A percentile compares a stretch with the other conserved stretches of the same genome.
These are phyloP conservation scores for Diaperis boleti DNA, from an alignment of 2,888 invertebrate genomes.

Conservation along the genomic window DNA sequence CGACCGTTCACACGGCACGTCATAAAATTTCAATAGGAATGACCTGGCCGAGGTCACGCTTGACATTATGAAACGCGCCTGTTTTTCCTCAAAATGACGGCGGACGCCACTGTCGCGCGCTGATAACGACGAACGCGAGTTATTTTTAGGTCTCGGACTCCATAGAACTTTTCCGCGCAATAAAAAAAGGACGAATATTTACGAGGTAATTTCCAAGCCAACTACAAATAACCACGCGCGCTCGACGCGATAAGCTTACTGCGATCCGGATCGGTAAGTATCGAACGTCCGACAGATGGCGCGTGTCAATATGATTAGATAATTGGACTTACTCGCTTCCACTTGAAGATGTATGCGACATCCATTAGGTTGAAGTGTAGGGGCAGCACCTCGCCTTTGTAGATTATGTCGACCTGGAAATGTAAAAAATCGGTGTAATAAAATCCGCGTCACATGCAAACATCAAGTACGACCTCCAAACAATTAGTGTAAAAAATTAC, in stretches of 20 bases:
- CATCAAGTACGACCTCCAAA: too few relatives aligned
- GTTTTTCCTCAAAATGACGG: background rate
- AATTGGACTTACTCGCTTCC: slow-evolving; percentile 77
- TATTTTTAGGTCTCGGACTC: slow-evolving; percentile 14
- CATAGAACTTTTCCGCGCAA: slow-evolving; percentile 15
- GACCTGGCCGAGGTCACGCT: slow-evolving; percentile 6
- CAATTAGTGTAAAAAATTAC: too few relatives aligned
- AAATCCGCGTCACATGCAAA: too few relatives aligned
- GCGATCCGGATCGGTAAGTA: slow-evolving; percentile 4
- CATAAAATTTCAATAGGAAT: slow-evolving; percentile 5
- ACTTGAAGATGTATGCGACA: slow-evolving; percentile 84
- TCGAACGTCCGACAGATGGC: slow-evolving; percentile 7
- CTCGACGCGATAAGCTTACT: background rate
- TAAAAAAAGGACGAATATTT: slow-evolving; percentile 42
- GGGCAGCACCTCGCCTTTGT: slow-evolving; percentile 77
- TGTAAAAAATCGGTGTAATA: too few relatives aligned
- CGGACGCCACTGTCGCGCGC: slow-evolving; percentile 61
- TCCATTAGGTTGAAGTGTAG: slow-evolving; percentile 83
- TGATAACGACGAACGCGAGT: slow-evolving; percentile 51
- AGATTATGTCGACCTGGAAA: slow-evolving; percentile 78
- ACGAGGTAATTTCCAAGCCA: slow-evolving; percentile 10
- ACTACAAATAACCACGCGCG: slow-evolving; percentile 10
- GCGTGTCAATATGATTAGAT: background rate
- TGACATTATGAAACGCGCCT: background rate
- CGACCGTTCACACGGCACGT: slow-evolving; percentile 4